Percentiles rank a stretch among this genome's conserved stretches.
Evolutionary conservation across 2,113 vertebrate genomes (phyloP).

Genomic region (Oxyura jamaicensis): DNA sequence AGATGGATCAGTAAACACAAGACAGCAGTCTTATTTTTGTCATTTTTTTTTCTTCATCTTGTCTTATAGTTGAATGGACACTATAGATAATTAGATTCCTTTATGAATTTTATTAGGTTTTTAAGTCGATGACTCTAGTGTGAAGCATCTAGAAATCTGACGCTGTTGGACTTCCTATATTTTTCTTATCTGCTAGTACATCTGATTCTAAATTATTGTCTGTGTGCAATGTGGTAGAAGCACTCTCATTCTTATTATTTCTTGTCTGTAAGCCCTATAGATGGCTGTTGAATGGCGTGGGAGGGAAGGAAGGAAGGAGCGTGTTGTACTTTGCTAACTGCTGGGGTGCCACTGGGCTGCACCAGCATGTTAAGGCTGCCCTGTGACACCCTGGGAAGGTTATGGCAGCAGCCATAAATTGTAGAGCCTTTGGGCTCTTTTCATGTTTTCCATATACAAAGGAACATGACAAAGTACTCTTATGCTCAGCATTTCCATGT

Average conservation of each 20-base stretch:
- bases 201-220: neutral
- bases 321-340: neutral
- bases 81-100: neutral
- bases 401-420: neutral
- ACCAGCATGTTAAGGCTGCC: fast-evolving
- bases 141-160: neutral
- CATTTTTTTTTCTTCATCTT: neutral
- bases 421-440: neutral
- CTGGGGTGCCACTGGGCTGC: neutral
- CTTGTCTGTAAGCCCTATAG: neutral
- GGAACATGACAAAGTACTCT: neutral
- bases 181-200: neutral
- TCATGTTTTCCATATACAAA: neutral
- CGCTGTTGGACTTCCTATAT: neutral
- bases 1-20: neutral
- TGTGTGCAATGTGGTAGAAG: neutral
- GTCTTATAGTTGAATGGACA: neutral
- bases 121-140: neutral
- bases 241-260: neutral
- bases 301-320: neutral
- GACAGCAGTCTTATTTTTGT: neutral
- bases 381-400: neutral
- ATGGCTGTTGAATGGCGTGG: fast-evolving
- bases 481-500: neutral
- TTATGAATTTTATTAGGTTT: slow-evolving; percentile 20